These are phyloP conservation scores for Coryphaenoides rupestris DNA, from an alignment of 2,113 vertebrate genomes.

Conservation along the genomic window DNA sequence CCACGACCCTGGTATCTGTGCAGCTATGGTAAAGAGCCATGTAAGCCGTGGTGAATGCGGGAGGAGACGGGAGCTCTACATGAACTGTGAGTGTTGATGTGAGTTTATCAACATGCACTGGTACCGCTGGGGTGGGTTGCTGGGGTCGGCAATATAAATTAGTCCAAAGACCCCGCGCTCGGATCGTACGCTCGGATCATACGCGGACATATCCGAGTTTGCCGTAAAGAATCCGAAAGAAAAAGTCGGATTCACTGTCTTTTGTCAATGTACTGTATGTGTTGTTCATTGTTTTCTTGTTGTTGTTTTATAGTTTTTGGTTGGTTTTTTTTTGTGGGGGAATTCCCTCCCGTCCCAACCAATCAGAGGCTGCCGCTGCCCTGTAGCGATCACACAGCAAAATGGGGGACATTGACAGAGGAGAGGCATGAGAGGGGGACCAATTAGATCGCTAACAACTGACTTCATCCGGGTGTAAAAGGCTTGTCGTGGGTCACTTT, in stretches of 20 bases:
- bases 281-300: neutral
- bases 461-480: slow-evolving; percentile 79
- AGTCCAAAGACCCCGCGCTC: slow-evolving; percentile 13
- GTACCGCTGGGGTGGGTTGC: slow-evolving; percentile 73
- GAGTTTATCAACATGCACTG: slow-evolving; percentile 73
- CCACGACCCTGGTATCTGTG: slow-evolving; percentile 56
- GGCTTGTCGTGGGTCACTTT: slow-evolving; percentile 66
- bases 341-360: slow-evolving; percentile 40
- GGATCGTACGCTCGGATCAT: too few species aligned
- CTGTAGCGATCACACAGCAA: slow-evolving; percentile 76
- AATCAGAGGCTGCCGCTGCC: slow-evolving; percentile 69
- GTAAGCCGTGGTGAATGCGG: slow-evolving; percentile 67
- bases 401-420: slow-evolving; percentile 65
- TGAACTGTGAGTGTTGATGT: slow-evolving; percentile 74
- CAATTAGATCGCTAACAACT: slow-evolving; percentile 66
- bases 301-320: slow-evolving; percentile 15
- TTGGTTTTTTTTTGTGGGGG: slow-evolving; percentile 33
- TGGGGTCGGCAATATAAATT: slow-evolving; percentile 70
- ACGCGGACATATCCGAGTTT: slow-evolving; percentile 37
- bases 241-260: too few species aligned
- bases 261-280: too few species aligned
- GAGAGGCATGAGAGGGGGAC: slow-evolving; percentile 71
- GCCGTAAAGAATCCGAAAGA: too few species aligned
- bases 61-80: slow-evolving; percentile 67
- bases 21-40: slow-evolving; percentile 75